Base-by-base conservation (phyloP, 1,140 invertebrate genomes). In the Kradibia gibbosae region DNA sequence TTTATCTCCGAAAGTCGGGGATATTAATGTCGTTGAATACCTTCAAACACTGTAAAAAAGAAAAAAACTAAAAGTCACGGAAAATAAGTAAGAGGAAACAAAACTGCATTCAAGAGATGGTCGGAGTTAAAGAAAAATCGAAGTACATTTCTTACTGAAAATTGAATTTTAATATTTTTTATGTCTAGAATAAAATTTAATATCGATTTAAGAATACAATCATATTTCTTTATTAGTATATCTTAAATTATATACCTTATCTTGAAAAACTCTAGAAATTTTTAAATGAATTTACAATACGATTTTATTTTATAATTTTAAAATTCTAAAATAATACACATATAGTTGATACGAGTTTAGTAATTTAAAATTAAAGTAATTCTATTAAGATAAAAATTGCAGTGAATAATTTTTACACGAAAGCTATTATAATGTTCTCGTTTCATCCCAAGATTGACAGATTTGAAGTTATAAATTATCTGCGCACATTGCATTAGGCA, bases 181-280 rank as follows among this genome's bases (percentile, higher is more conserved):
- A 28, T 42, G 42, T 36, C 42, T 36, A 42, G 15, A n/a, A 31
- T 31, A 8, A 50, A 78, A 78, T 78, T 42, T 78, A 22, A 78
- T 78, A 67, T 60, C 42, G 25, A 67, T 78, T 67, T 28, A 67
- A 78, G 45, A 78, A 78, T 15, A 62, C 45, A n/a, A 28, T 62
- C 31, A 34, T 31, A 17, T 11, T 3, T 13, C 25, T 3, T 13
- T 31, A n/a, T 13, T 60, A 2, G 1, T 31, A 60, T 13, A 15
- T 57, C 57, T 45, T 11, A 34, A 34, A 50, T 53, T 67, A 17
- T 1, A 55, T 53, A 3, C 5, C 1, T 31, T 22, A 34, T 80
- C 48, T 71, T 67, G 81, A n/a, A n/a, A n/a, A n/a, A n/a, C n/a
- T n/a, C n/a, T n/a, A n/a, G n/a, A n/a, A n/a, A n/a, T n/a, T n/a